These are phyloP conservation scores for Ploceus nigricollis DNA, from an alignment of 2,113 vertebrate genomes.

Conservation along the genomic window DNA sequence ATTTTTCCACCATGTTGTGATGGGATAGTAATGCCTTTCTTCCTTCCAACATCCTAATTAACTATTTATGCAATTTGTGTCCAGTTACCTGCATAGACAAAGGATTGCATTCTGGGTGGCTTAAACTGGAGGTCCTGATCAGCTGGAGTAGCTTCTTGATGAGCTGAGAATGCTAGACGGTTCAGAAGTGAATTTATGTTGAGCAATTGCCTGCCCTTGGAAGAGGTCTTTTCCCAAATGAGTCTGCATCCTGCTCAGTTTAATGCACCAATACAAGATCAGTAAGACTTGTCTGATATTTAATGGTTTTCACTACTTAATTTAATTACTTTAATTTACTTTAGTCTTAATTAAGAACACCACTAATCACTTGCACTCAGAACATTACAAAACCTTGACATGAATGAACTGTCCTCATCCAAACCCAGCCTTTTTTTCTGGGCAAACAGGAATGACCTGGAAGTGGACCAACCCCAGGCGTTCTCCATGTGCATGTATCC, in stretches of 20 bases:
- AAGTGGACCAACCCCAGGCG: fast-evolving
- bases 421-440: neutral
- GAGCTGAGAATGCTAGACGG: neutral
- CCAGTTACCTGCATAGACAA: neutral
- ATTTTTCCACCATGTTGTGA: neutral
- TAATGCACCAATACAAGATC: neutral
- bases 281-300: neutral
- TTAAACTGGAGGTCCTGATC: neutral
- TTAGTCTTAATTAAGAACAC: neutral
- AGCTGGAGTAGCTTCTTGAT: neutral
- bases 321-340: neutral
- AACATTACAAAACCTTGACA: neutral
- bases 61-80: neutral
- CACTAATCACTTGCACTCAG: neutral
- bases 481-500: fast-evolving
- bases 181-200: neutral
- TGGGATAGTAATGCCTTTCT: neutral
- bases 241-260: neutral
- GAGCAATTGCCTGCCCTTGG: neutral
- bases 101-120: neutral
- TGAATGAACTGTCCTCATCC: neutral
- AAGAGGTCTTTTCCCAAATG: neutral
- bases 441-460: neutral
- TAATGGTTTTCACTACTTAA: neutral
- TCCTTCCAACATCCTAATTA: neutral